Percentiles rank a stretch among this genome's conserved stretches.
Evolutionary conservation across 2,797 vertebrate species (phyloP).

Genomic region (Furcifer pardalis): DNA sequence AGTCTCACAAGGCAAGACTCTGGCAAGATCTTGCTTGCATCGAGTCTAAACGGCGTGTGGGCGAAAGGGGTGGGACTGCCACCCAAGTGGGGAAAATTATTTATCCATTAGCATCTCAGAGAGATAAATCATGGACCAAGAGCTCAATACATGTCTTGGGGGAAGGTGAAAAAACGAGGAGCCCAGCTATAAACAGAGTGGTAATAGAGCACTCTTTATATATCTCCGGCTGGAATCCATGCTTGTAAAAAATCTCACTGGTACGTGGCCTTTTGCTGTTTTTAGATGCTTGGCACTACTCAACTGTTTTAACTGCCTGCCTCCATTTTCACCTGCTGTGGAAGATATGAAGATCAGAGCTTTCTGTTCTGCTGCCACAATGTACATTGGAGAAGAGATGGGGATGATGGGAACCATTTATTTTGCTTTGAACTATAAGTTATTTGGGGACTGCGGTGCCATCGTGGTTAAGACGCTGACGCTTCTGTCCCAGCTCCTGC

Average conservation of each 20-base stretch:
- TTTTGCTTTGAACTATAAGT: too few relatives aligned
- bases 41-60: neutral
- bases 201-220: neutral
- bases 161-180: conserved; percentile 1
- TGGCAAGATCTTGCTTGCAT: neutral
- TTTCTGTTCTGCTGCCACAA: neutral
- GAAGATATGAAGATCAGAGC: neutral
- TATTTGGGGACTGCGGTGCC: too few relatives aligned
- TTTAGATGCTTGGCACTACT: neutral
- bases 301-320: neutral
- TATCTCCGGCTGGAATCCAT: neutral
- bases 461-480: too few relatives aligned
- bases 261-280: neutral
- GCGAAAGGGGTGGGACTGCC: neutral
- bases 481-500: too few relatives aligned
- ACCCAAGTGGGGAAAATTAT: neutral
- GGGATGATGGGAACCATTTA: too few relatives aligned
- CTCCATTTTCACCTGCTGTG: neutral
- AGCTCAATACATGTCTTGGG: conserved; percentile 1
- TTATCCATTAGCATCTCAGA: conserved; percentile 25
- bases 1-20: neutral
- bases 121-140: conserved; percentile 10
- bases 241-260: conserved; percentile 21
- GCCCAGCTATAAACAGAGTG: conserved; percentile 24
- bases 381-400: too few relatives aligned